phyloP scores from a whole-genome alignment of 30 jellyfish, hydroid and myxozoan species.

The Phacellophora camtschatica region DNA sequence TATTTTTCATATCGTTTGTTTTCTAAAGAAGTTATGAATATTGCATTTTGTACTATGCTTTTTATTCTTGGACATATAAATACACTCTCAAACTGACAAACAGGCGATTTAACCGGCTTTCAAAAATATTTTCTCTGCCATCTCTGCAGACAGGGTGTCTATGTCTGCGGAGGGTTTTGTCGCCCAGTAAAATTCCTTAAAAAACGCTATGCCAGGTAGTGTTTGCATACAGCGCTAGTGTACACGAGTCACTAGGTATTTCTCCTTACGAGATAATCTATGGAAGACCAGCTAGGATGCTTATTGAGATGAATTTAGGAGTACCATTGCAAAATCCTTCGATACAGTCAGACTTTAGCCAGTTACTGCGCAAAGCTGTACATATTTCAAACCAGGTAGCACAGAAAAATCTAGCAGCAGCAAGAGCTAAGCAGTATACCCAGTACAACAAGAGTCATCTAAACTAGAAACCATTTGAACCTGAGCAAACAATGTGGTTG shows the following conservation, averaged over 20 bases:
- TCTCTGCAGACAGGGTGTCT: no score
- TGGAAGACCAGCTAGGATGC: constrained; percentile 64
- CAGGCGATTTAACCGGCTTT: no score
- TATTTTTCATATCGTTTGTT: no score
- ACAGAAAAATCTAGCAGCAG: not conserved
- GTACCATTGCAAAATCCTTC: constrained; percentile 30
- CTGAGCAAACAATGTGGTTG: constrained; percentile 46
- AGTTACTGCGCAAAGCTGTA: constrained; percentile 27
- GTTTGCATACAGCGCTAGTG: constrained; percentile 42
- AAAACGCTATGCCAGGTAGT: no score
- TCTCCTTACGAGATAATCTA: constrained; percentile 55
- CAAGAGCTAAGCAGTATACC: constrained; percentile 29
- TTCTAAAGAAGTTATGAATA: no score
- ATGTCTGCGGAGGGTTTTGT: no score
- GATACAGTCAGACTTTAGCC: constrained; percentile 49
- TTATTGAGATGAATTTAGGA: constrained; percentile 35
- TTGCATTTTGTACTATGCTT: no score
- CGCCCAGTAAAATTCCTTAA: no score
- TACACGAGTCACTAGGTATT: constrained; percentile 21
- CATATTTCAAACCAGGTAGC: constrained; percentile 27
- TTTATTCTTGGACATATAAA: no score
- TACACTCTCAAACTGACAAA: no score
- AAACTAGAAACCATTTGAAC: constrained; percentile 27
- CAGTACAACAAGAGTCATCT: constrained; percentile 19
- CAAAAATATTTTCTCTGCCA: no score